Conservation (phyloP, 2,888 invertebrate species). For the Lasioglossum oenotherae region DNA sequence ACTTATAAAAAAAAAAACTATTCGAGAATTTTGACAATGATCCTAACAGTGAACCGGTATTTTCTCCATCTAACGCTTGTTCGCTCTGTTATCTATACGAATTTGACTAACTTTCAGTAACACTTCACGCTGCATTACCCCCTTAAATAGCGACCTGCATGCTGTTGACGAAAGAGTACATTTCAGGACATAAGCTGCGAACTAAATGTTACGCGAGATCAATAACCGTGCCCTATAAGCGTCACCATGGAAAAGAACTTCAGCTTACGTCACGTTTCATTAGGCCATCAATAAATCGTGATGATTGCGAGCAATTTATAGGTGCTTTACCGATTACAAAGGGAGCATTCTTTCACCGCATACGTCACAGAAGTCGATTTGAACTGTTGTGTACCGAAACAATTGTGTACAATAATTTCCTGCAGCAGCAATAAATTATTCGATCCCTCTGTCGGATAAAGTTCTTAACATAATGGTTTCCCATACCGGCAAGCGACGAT, state of each 20-base stretch:
- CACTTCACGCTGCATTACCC: neutral
- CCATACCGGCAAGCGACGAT: neutral
- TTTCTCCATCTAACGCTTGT: neutral
- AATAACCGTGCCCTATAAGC: conserved; percentile 43
- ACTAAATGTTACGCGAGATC: conserved; percentile 29
- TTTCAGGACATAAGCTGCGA: neutral
- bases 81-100: neutral
- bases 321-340: conserved; percentile 6
- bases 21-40: neutral
- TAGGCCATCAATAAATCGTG: conserved; percentile 60
- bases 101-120: neutral
- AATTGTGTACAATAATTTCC: neutral
- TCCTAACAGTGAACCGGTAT: neutral
- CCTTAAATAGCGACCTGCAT: neutral
- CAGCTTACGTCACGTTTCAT: conserved; percentile 37
- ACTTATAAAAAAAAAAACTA: too few relatives aligned
- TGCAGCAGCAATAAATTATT: neutral
- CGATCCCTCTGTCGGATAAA: neutral
- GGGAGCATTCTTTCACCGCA: neutral
- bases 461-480: neutral
- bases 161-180: neutral
- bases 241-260: conserved; percentile 48
- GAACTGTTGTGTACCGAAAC: neutral
- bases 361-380: neutral
- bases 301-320: conserved; percentile 30